Evolutionary conservation across 1,140 invertebrate genomes (phyloP), one percentile per base, ranked within the genome.

Genomic region (Drosophila prosaltans): DNA sequence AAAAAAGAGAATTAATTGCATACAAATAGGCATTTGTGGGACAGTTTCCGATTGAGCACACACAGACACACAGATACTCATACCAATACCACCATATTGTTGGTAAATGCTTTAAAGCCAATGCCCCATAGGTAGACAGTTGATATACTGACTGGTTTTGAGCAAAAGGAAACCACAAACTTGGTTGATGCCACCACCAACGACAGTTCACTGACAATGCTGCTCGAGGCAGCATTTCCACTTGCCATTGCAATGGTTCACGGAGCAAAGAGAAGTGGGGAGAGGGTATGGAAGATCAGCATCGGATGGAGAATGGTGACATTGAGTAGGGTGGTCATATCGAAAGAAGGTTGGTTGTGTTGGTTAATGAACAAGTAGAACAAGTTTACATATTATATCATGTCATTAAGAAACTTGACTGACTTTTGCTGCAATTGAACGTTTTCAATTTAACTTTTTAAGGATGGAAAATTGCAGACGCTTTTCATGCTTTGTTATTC

Each of bases 1-100:
- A 16, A 28, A 41, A 43, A 78, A 72, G 51, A 75, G 78, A 85
- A 86, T 86, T 85, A 85, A 85, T 88, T 85, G 82, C 82, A 76
- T 82, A 88, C 79, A 85, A 88, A 85, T 88, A 79, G 75, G 75
- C 79, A 69, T 70, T 41, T 64, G 68, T 68, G 66, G 61, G 64
- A 74, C 67, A 57, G 48, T 75, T 75, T 26, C 21, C 45, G 6
- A 26, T 51, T 51, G 45, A 10, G 21, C 10, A 11, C 3, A 40
- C 1, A 1, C 39, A 40, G 2, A 40, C 8, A 40, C 9, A 59
- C 1, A 55, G 26, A 26, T 8, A 54, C 21, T 0, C 51, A 8
- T 10, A 16, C 10, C 28, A 16, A 16, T 16, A 9, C 6, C 26
- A 10, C 8, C 16, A 51, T 51, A 26, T 26, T 51, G 9, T 51